These are phyloP conservation scores for Aldabrachelys gigantea DNA, from an alignment of 2,113 vertebrate species.

Conservation along the genomic window DNA sequence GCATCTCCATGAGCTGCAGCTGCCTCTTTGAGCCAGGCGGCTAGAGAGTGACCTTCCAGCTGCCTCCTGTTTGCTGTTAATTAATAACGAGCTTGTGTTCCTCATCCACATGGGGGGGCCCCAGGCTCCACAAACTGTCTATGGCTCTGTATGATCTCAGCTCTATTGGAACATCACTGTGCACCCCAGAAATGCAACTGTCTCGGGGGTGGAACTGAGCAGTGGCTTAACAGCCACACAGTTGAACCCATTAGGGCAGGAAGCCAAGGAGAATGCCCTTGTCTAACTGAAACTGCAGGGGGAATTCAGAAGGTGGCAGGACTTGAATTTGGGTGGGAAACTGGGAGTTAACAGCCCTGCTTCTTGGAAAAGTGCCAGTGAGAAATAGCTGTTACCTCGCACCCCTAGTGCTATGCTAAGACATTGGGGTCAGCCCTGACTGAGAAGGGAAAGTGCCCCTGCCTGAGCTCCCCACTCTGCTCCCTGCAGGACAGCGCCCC, in stretches of 20 bases:
- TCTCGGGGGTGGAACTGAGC: not conserved
- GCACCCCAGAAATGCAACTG: not conserved
- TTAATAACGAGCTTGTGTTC: not conserved
- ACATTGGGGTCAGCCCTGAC: not conserved
- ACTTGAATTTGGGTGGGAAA: not conserved
- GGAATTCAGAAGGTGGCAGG: not conserved
- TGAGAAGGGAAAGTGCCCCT: not conserved
- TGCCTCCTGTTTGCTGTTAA: not conserved
- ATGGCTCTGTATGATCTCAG: not conserved
- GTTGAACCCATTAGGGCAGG: not conserved
- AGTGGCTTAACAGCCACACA: not conserved
- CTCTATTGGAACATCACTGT: not conserved
- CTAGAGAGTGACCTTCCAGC: not conserved
- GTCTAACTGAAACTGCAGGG: not conserved
- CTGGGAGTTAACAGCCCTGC: not conserved
- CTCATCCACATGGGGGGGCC: not conserved
- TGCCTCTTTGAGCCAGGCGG: not conserved
- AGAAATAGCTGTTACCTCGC: not conserved
- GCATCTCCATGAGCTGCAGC: not conserved
- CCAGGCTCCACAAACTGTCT: not conserved
- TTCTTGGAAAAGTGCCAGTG: not conserved
- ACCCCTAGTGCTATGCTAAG: not conserved
- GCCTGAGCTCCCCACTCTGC: not conserved
- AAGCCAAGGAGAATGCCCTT: not conserved
- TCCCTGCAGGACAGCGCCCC: too few relatives aligned